phyloP scores from a whole-genome alignment of 2,113 vertebrate genomes.

The Alosa alosa region DNA sequence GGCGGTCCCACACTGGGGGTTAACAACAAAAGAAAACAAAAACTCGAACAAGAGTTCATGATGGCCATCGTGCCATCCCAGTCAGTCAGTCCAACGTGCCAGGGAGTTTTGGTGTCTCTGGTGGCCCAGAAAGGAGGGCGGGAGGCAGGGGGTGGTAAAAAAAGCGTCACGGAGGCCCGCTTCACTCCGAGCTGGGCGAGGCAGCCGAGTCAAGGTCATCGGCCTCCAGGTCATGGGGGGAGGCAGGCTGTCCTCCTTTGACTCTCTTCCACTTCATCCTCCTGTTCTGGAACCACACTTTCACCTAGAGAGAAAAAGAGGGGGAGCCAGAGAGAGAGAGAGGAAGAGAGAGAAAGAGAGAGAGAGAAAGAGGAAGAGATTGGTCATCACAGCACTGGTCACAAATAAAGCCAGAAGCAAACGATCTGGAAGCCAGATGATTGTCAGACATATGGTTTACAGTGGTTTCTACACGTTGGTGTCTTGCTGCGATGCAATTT shows the following conservation, averaged over 20 bases:
- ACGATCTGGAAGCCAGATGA: not conserved
- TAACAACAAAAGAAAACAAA: not conserved
- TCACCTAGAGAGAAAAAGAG: slow-evolving; percentile 75
- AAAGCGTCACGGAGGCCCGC: not conserved
- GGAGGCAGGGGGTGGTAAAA: slow-evolving; percentile 5
- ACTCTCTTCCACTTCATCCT: slow-evolving; percentile 99
- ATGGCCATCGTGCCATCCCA: not conserved
- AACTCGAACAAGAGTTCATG: not conserved
- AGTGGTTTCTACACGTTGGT: not conserved
- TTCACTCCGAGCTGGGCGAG: slow-evolving; percentile 86
- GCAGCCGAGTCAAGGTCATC: slow-evolving; percentile 89
- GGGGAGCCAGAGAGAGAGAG: not conserved
- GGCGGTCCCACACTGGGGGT: not conserved
- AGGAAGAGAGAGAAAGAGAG: not conserved
- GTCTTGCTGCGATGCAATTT: not conserved
- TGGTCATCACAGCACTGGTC: not conserved
- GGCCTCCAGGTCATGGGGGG: slow-evolving; percentile 79
- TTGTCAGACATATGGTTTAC: not conserved
- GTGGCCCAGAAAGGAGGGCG: not conserved
- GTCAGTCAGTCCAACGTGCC: not conserved
- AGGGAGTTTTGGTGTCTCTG: not conserved
- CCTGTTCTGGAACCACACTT: slow-evolving; percentile 98
- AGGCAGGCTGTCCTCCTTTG: slow-evolving; percentile 86
- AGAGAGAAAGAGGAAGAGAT: not conserved
- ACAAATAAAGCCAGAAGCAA: not conserved